Evolutionary conservation across 2,797 vertebrate species (phyloP).

Genomic region (Liasis olivaceus): DNA sequence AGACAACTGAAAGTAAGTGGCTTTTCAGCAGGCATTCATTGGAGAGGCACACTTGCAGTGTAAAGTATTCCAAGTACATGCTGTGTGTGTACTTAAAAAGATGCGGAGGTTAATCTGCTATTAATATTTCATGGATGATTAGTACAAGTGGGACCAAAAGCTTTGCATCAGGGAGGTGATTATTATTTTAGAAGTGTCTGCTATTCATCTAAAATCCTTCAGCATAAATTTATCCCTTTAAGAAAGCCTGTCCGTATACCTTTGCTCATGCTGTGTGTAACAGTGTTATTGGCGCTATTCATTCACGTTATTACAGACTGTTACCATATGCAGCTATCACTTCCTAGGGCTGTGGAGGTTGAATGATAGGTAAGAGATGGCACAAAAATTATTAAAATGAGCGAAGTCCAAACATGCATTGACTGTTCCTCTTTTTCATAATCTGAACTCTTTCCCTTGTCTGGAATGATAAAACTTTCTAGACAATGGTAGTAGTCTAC

Average conservation of each 20-base stretch:
- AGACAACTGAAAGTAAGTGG: constrained; percentile 34
- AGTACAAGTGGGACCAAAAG: constrained; percentile 44
- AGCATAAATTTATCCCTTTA: background rate
- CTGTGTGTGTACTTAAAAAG: constrained; percentile 23
- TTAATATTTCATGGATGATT: constrained; percentile 57
- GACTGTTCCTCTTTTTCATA: background rate
- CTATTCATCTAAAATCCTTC: background rate
- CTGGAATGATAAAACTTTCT: background rate
- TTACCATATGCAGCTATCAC: background rate
- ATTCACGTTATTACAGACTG: background rate
- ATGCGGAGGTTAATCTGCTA: constrained; percentile 39
- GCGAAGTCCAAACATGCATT: background rate
- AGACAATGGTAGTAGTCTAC: background rate
- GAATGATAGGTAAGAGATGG: too few relatives aligned
- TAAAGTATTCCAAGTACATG: constrained; percentile 22
- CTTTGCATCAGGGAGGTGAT: constrained; percentile 38
- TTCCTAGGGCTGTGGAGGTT: background rate
- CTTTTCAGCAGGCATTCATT: constrained; percentile 29
- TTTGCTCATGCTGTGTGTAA: background rate
- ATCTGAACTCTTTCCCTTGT: background rate
- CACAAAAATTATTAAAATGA: background rate
- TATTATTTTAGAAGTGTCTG: constrained; percentile 14
- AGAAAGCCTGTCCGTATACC: background rate
- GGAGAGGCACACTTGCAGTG: constrained; percentile 31
- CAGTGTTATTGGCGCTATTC: background rate